These are phyloP conservation scores for Ictalurus furcatus DNA, from an alignment of 2,113 vertebrate species.

Conservation along the genomic window DNA sequence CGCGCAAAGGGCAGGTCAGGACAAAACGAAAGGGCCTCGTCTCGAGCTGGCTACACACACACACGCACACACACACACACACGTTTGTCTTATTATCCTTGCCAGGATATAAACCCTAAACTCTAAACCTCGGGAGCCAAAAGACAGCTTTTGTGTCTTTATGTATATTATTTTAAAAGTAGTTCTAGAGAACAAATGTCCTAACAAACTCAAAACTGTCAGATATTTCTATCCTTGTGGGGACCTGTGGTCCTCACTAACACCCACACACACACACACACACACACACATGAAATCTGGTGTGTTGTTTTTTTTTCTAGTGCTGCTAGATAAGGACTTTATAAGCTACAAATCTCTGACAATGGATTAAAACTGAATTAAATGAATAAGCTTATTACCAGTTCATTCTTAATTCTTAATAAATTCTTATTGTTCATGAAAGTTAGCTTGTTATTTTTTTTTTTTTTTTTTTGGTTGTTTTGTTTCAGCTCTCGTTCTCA, in stretches of 20 bases:
- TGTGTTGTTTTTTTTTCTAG: not conserved
- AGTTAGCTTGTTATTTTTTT: not conserved
- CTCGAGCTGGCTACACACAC: slow-evolving; percentile 1
- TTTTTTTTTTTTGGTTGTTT: not conserved
- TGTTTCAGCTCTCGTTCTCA: not conserved
- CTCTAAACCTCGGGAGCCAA: not conserved
- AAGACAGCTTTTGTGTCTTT: not conserved
- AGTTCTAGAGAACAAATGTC: not conserved
- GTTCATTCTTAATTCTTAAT: not conserved
- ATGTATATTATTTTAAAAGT: not conserved
- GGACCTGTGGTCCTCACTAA: not conserved
- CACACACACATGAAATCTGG: not conserved
- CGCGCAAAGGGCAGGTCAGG: slow-evolving; percentile 48
- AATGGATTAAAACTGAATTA: not conserved
- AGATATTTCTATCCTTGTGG: not conserved
- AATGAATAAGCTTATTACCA: not conserved
- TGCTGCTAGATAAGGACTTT: not conserved
- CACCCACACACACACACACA: slow-evolving; percentile 15
- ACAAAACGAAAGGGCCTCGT: slow-evolving; percentile 35
- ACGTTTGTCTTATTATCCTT: not conserved
- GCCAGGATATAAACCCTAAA: too few relatives aligned
- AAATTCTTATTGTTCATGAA: not conserved
- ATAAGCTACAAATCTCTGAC: not conserved
- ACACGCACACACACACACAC: not conserved
- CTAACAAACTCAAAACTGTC: not conserved